Conservation (phyloP, 2,113 vertebrate species). For the Capra hircus region DNA sequence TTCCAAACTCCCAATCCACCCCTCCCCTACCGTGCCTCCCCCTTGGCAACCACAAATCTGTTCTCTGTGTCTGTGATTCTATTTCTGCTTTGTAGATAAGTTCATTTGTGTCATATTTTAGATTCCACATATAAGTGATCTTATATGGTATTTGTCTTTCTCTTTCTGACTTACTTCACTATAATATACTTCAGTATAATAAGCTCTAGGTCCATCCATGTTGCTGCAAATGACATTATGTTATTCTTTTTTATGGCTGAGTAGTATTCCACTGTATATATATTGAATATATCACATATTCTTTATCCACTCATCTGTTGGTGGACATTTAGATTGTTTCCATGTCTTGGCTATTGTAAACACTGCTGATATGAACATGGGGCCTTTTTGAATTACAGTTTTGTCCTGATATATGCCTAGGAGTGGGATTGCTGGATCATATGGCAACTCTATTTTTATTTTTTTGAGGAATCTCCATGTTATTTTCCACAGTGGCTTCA, state of each 20-base stretch:
- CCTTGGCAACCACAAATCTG: neutral
- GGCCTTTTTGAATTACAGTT: neutral
- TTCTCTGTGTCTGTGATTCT: neutral
- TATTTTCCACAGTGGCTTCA: neutral
- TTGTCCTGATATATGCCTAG: neutral
- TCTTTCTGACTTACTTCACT: neutral
- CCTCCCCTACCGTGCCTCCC: neutral
- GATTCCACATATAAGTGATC: neutral
- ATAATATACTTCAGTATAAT: neutral
- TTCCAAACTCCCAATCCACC: neutral
- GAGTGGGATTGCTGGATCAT: neutral
- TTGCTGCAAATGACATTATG: neutral
- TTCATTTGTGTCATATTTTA: neutral
- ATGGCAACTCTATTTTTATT: neutral
- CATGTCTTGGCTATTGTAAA: neutral
- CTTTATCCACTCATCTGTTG: neutral
- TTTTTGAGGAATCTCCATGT: neutral
- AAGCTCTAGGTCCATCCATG: neutral
- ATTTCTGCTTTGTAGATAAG: neutral
- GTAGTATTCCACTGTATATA: neutral
- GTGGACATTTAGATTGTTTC: neutral
- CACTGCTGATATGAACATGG: neutral
- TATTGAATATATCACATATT: neutral
- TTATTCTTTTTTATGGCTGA: neutral
- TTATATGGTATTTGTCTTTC: neutral